These are phyloP conservation scores for Rhagologus leucostigma DNA, from an alignment of 2,113 vertebrate genomes.

Conservation along the genomic window DNA sequence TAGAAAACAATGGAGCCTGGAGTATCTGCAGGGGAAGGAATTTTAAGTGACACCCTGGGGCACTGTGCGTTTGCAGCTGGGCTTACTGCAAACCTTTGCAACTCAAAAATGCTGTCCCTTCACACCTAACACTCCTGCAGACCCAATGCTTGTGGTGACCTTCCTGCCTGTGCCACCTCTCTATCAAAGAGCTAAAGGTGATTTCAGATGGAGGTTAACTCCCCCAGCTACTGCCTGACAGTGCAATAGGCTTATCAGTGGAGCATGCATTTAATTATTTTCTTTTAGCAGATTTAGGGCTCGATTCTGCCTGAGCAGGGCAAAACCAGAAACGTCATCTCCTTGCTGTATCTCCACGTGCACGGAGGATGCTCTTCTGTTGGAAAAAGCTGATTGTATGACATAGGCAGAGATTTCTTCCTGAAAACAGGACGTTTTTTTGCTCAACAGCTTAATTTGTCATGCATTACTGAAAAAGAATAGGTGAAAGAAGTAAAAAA, in stretches of 20 bases:
- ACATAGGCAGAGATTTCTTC: not conserved
- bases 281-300: not conserved
- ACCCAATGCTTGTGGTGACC: not conserved
- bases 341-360: not conserved
- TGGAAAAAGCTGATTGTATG: not conserved
- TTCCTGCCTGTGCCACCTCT: not conserved
- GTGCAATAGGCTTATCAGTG: not conserved
- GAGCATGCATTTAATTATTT: not conserved
- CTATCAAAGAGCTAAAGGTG: not conserved
- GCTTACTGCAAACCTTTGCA: not conserved
- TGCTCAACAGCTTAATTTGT: not conserved
- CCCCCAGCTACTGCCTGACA: not conserved
- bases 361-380: not conserved
- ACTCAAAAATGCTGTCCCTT: not conserved
- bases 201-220: not conserved
- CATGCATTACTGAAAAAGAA: not conserved
- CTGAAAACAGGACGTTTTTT: not conserved
- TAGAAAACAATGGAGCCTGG: not conserved
- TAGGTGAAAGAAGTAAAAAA: not conserved
- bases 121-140: not conserved
- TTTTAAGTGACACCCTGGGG: not conserved
- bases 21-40: not conserved
- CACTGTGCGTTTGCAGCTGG: not conserved
- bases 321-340: not conserved
- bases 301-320: not conserved